Base-by-base conservation (phyloP, 1,140 invertebrate species). In the Palaemon carinicauda region DNA sequence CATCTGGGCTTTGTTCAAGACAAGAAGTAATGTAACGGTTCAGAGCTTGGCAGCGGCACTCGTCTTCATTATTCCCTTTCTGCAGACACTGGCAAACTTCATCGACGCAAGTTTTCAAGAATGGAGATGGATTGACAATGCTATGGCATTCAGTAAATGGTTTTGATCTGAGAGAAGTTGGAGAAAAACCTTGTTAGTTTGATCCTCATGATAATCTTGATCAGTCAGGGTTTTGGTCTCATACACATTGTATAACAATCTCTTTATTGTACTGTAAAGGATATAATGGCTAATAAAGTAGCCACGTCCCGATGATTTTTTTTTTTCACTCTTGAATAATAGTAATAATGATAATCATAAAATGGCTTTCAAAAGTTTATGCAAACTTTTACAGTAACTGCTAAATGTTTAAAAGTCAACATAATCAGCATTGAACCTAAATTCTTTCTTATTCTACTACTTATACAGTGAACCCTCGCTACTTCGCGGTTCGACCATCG, bases 11-110 rank as follows among this genome's bases (percentile, higher is more conserved):
- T 0, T 92, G 91, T 2, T 94, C 93, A 33, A 95, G 91, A 89
- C 96, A 97, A 75, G 95, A 94, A 0, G 94, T 94, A 0, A 95
- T 94, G 88, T 95, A 94, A 87, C 92, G 92, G 82, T 95, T 93
- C 21, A 96, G 90, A 1, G 94, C 91, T 56, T 93, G 91, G 90
- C 96, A 97, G 78, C 94, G 93, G 90, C 96, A 97, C 31, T 94
- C 91, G 19, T 93, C 91, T 51, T 88, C 89, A 17, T 82, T 81
- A 12, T 89, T 89, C 19, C 80, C 85, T 1, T 89, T 71, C 1
- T 60, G 80, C 33, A 95, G 88, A 90, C 96, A 97, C 53, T 93
- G 92, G 90, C 96, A 96, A 9, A 94, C 93, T 19, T 93, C 94
- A 90, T 96, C 95, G 10, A 96, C 90, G 90, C 96, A 97, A 31